Evolutionary conservation across 2,888 invertebrate genomes (phyloP), one percentile per base, ranked within the genome.

Genomic region (Epinotia bilunana): DNA sequence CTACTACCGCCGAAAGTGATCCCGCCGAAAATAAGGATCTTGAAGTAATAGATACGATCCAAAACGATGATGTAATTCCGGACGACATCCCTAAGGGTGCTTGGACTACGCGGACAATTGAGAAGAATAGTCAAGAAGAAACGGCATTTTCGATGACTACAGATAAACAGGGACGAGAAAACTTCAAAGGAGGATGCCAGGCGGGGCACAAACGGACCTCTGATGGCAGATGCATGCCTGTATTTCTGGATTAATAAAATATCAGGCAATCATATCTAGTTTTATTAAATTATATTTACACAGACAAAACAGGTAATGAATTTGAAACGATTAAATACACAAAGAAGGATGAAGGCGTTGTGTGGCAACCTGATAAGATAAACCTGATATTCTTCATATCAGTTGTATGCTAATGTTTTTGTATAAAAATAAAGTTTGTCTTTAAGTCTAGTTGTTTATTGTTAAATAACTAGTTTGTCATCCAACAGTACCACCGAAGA

Each of bases 151-250:
- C n/a, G 6, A n/a, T n/a, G 7, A 53, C 53, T 28, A 53, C 65
- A 2, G 65, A 65, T 7, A 11, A 65, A 12, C 53, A 65, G 18
- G 53, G 65, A 33, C 28, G 65, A 49, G 65, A 53, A 5, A 65
- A 65, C 53, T 65, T 65, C 28, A 53, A 53, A 16, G 65, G 65
- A 33, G 65, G 65, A 33, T 65, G 65, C 28, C 65, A 65, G n/a
- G 53, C 53, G n/a, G 65, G 65, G 4, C 12, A 65, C 33, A 65
- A n/a, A 18, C 13, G 65, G 12, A 65, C 65, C 23, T 46, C 23
- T 28, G 65, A 65, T 53, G 65, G 65, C n/a, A 28, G 65, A 65
- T 65, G 65, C 53, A 65, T 18, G 53, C 65, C 53, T 12, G 13
- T 65, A 6, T 53, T 39, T 39, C 39, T 4, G 39, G 39, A 39